Conservation (phyloP, 2,113 vertebrate genomes). For the Ophiodon elongatus region DNA sequence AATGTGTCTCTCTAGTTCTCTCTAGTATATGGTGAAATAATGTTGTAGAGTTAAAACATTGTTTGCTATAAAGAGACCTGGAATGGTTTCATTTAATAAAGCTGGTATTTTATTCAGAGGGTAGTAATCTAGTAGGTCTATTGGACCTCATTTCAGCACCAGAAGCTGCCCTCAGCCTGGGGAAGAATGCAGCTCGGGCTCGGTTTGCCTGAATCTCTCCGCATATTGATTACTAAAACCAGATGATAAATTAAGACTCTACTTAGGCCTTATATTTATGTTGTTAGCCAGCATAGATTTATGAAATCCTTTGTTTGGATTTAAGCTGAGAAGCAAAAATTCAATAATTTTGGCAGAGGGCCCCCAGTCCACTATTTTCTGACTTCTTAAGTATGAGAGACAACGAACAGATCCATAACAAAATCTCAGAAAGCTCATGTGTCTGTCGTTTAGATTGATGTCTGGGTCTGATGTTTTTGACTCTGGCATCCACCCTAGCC, state of each 20-base stretch:
- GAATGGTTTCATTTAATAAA: slow-evolving; percentile 7
- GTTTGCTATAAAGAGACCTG: slow-evolving; percentile 1
- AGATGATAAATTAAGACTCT: slow-evolving; percentile 26
- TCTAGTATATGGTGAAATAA: neutral
- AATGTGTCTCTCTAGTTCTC: neutral
- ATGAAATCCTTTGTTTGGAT: slow-evolving; percentile 19
- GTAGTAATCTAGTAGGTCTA: neutral
- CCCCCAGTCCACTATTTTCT: neutral
- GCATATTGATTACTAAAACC: slow-evolving; percentile 15
- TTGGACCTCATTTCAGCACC: neutral
- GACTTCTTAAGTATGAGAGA: slow-evolving; percentile 1
- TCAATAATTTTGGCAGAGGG: neutral
- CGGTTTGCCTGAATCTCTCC: slow-evolving; percentile 11
- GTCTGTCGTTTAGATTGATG: slow-evolving; percentile 7
- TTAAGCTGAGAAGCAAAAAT: neutral
- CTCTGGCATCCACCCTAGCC: slow-evolving; percentile 3
- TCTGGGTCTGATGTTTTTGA: slow-evolving; percentile 7
- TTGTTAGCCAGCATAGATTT: neutral
- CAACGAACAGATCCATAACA: neutral
- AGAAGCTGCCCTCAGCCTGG: slow-evolving; percentile 20
- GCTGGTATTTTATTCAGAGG: neutral
- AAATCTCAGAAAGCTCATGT: slow-evolving; percentile 7
- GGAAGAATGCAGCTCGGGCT: neutral
- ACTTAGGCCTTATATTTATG: neutral
- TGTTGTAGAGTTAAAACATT: neutral